phyloP scores from a whole-genome alignment of 2,797 vertebrate genomes.

The Vipera ursinii region DNA sequence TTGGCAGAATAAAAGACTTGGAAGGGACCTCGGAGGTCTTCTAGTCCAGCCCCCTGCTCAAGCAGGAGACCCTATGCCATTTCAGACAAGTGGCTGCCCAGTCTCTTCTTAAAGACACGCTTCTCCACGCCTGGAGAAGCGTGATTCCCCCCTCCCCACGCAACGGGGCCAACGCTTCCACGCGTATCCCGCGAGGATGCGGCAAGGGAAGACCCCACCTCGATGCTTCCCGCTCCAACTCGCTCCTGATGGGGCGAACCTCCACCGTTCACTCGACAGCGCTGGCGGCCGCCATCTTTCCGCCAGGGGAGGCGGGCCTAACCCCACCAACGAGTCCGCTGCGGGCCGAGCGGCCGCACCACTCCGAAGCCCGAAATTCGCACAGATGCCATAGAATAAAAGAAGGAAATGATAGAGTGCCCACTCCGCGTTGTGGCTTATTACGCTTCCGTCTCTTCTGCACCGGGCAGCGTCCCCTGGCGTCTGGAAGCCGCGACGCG shows the following conservation, averaged over 20 bases:
- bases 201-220: background rate
- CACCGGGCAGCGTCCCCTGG: background rate
- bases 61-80: too few relatives aligned
- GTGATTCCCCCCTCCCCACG: background rate
- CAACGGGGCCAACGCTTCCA: too few relatives aligned
- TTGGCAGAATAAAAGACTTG: too few relatives aligned
- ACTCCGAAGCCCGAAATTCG: background rate
- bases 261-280: background rate
- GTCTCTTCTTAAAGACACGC: too few relatives aligned
- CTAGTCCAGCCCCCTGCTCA: too few relatives aligned
- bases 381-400: background rate
- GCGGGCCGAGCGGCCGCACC: background rate
- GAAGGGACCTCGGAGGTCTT: too few relatives aligned
- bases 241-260: background rate
- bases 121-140: background rate
- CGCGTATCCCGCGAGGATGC: background rate
- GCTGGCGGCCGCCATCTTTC: constrained; percentile 24
- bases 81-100: too few relatives aligned
- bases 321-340: background rate
- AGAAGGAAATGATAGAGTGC: fast-evolving
- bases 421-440: background rate
- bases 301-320: background rate
- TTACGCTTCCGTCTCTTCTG: background rate
- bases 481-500: background rate
- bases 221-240: background rate